Evolutionary conservation across 2,888 invertebrate species (phyloP), one percentile per base, ranked within the genome.

Genomic region (Gari tellinella): DNA sequence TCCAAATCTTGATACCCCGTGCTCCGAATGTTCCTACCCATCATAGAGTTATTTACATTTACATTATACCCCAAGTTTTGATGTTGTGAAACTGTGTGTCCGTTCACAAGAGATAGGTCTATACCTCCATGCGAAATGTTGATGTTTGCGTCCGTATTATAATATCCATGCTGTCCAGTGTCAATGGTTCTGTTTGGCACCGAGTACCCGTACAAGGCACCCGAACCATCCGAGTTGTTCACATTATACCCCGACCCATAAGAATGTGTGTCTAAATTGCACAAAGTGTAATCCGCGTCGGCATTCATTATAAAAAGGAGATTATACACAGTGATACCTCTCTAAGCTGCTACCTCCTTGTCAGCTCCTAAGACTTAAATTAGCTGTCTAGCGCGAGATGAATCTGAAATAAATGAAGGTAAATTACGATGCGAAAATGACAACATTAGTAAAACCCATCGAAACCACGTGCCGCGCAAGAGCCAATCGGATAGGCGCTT

Each of bases 321-420:
- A 31, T 31, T 31, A 31, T 31, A 31, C 31, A 31, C 31, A 31
- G 31, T 31, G 31, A 31, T 31, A 38, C 37, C 40, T 61, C 76
- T 67, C 57, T 60, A 72, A 65, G 61, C 51, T 63, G 58, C 51
- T 76, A 60, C 46, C 55, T 23, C 74, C 79, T 74, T 81, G 85
- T 82, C 82, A 82, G 74, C 80, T 79, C 77, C 81, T 76, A 81
- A 80, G 79, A 76, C 86, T 80, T 83, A 88, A 88, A 88, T 88
- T 87, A 85, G 83, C 86, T 87, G 87, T 89, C 88, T 85, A 80
- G 83, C 78, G 68, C 60, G 73, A 88, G 87, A 89, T 88, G 86
- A 85, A 89, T 88, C 88, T 86, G 85, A 87, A 89, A 88, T 88
- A 89, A 88, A 89, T 89, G 89, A 86, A 86, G 80, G 85, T 87